These are phyloP conservation scores for Melieria crassipennis DNA, from an alignment of 2,888 invertebrate genomes.

Conservation along the genomic window DNA sequence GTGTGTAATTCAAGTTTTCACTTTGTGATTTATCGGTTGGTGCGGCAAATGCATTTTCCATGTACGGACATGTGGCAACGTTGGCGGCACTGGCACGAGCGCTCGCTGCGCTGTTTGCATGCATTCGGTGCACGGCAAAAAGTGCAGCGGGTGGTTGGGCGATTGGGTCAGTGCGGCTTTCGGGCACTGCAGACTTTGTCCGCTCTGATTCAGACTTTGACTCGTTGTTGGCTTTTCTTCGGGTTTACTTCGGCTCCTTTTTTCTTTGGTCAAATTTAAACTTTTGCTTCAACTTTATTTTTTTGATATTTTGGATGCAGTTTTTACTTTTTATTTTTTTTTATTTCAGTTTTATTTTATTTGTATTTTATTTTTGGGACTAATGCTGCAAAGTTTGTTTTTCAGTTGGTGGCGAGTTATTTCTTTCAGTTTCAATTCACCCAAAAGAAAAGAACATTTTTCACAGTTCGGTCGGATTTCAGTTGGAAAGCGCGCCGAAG, in stretches of 20 bases:
- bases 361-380: neutral
- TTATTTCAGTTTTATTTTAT: neutral
- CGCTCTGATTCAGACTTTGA: conserved; percentile 3
- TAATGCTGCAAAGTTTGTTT: conserved; percentile 16
- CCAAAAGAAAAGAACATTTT: conserved; percentile 7
- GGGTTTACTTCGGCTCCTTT: neutral
- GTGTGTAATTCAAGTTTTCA: conserved; percentile 57
- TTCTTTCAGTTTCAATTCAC: conserved; percentile 18
- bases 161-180: neutral
- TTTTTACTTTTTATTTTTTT: neutral
- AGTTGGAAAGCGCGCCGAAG: no score
- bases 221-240: conserved; percentile 9
- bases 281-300: conserved; percentile 22
- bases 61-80: conserved; percentile 40
- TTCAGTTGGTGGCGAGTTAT: conserved; percentile 12
- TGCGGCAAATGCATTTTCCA: conserved; percentile 58
- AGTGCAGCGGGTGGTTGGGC: neutral
- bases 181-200: conserved; percentile 4
- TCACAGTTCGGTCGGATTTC: neutral
- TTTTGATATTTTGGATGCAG: neutral
- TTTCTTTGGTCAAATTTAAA: conserved; percentile 12
- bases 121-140: neutral
- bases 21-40: conserved; percentile 60
- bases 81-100: no score
- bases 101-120: neutral